These are phyloP conservation scores for Polyergus mexicanus DNA, from an alignment of 1,140 invertebrate species.

Conservation along the genomic window DNA sequence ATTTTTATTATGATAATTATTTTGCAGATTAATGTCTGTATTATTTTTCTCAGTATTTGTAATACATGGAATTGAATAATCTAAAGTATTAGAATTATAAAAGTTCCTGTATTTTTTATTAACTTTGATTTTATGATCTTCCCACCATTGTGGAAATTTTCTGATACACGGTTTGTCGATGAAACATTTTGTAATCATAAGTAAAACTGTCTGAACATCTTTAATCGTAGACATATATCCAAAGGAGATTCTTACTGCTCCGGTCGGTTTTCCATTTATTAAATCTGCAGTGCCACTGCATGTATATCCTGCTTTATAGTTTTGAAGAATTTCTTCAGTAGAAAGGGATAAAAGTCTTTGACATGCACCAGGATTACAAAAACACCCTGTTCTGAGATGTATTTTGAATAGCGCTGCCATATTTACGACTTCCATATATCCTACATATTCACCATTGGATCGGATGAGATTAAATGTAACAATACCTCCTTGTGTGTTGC, in stretches of 20 bases:
- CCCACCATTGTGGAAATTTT: slow-evolving; percentile 79
- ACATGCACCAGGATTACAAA: slow-evolving; percentile 98
- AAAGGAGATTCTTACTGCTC: slow-evolving; percentile 96
- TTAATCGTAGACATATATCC: slow-evolving; percentile 94
- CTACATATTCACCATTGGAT: slow-evolving; percentile 92
- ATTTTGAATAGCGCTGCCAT: slow-evolving; percentile 95
- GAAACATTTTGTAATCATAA: slow-evolving; percentile 92
- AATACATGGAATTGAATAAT: not conserved
- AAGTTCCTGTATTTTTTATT: slow-evolving; percentile 60
- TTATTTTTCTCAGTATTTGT: not conserved
- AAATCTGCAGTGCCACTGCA: slow-evolving; percentile 97
- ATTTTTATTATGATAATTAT: slow-evolving; percentile 12
- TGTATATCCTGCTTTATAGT: slow-evolving; percentile 95
- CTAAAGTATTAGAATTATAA: slow-evolving; percentile 35
- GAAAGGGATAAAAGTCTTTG: slow-evolving; percentile 92
- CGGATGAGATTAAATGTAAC: slow-evolving; percentile 96
- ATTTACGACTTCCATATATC: slow-evolving; percentile 96
- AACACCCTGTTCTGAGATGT: slow-evolving; percentile 96
- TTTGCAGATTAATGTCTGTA: not conserved
- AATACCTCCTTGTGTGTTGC: slow-evolving; percentile 92
- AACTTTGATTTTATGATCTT: slow-evolving; percentile 58
- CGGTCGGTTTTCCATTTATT: slow-evolving; percentile 96
- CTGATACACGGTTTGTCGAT: slow-evolving; percentile 82
- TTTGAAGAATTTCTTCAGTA: slow-evolving; percentile 90
- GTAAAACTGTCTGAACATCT: slow-evolving; percentile 91